Percentiles rank a stretch among this genome's conserved stretches.
phyloP scores from a whole-genome alignment of 2,797 vertebrate species.

The Novumbra hubbsi region DNA sequence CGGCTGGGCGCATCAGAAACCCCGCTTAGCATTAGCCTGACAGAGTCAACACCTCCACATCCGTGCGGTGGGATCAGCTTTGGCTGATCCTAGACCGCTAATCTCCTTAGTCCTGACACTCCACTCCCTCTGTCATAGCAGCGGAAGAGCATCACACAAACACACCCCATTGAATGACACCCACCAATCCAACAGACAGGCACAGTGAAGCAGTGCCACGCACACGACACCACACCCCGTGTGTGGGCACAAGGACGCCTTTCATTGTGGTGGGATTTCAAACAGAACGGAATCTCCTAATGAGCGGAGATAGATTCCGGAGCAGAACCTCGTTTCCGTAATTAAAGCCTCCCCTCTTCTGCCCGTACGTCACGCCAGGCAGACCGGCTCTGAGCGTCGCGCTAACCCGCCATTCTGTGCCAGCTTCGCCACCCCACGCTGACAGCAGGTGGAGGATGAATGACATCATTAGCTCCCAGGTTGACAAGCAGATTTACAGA shows the following conservation, averaged over 20 bases:
- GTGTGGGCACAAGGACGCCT: no score
- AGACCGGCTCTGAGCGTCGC: neutral
- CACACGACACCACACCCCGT: no score
- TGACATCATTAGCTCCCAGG: neutral
- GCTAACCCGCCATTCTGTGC: neutral
- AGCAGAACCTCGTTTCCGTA: neutral
- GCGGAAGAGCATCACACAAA: neutral
- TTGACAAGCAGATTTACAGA: conserved; percentile 23
- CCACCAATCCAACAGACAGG: no score
- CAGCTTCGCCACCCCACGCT: neutral
- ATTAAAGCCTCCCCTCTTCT: neutral
- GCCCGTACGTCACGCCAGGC: neutral
- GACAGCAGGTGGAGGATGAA: neutral
- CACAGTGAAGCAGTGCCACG: no score
- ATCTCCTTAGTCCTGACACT: neutral
- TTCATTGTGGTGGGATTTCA: neutral
- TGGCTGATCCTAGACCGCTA: neutral
- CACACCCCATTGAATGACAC: neutral
- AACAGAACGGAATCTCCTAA: neutral
- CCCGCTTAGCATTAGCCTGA: neutral
- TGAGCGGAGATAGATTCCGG: neutral
- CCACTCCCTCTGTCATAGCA: neutral
- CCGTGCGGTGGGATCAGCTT: neutral
- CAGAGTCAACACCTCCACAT: neutral
- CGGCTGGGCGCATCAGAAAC: neutral